Evolutionary conservation across 2,113 vertebrate species (phyloP).

Genomic region (Carassius gibelio): DNA sequence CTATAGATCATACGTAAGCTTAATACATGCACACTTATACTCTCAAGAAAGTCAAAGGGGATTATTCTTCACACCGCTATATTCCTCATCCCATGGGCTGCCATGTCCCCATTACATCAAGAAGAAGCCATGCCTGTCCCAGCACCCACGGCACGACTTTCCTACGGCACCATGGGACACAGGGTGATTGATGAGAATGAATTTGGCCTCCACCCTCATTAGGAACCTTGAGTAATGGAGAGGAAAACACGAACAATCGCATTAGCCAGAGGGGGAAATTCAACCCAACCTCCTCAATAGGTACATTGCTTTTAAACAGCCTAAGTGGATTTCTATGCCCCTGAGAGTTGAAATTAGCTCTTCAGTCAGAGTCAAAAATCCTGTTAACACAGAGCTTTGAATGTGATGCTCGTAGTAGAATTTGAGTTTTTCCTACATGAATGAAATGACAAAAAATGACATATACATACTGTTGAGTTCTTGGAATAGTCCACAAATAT

Average conservation of each 20-base stretch:
- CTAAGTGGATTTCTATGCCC: slow-evolving; percentile 32
- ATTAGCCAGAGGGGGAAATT: slow-evolving; percentile 17
- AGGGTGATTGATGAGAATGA: not conserved
- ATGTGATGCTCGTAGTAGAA: slow-evolving; percentile 17
- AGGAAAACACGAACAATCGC: slow-evolving; percentile 24
- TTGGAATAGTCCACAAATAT: not conserved
- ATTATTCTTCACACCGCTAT: not conserved
- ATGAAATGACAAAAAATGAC: not conserved
- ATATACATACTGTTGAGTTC: not conserved
- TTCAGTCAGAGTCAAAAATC: slow-evolving; percentile 23
- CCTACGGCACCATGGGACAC: not conserved
- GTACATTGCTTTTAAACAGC: slow-evolving; percentile 18
- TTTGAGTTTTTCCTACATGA: not conserved
- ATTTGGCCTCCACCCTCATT: slow-evolving; percentile 19
- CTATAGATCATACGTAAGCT: not conserved
- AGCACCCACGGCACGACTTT: not conserved
- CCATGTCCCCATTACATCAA: slow-evolving; percentile 26
- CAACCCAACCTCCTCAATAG: slow-evolving; percentile 33
- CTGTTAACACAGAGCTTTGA: not conserved
- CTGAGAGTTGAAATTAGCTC: slow-evolving; percentile 22
- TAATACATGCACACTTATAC: not conserved
- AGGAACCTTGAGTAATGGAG: slow-evolving; percentile 21
- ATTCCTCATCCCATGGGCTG: not conserved
- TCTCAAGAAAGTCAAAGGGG: not conserved
- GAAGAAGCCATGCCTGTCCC: not conserved